Percentiles rank a stretch among this genome's conserved stretches.
Evolutionary conservation across 2,797 vertebrate genomes (phyloP).

Genomic region (Pantherophis vulpinus): DNA sequence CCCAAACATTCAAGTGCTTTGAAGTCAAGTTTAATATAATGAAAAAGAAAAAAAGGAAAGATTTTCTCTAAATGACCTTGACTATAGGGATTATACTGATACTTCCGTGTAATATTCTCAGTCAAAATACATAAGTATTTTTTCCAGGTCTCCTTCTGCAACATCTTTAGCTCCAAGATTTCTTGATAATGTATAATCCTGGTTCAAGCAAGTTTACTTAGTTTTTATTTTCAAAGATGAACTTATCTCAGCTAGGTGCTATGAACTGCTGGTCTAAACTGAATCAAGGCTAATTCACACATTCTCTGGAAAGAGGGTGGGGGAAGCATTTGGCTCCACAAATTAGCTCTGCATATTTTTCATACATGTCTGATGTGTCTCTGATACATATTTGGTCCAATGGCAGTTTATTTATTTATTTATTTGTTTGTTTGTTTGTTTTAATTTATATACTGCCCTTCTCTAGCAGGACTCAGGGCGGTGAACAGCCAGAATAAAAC

Average conservation of each 20-base stretch:
- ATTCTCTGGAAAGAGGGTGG: rapidly evolving
- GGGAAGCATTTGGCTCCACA: neutral
- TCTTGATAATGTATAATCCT: neutral
- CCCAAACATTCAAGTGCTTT: neutral
- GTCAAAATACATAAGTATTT: neutral
- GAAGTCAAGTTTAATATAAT: neutral
- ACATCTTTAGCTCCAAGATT: neutral
- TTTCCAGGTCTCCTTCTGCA: neutral
- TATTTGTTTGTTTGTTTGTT: too few species aligned
- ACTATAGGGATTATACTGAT: neutral
- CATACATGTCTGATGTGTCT: neutral
- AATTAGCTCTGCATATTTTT: neutral
- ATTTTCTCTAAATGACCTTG: neutral
- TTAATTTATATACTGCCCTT: too few species aligned
- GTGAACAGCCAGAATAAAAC: too few species aligned
- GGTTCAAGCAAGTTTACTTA: neutral
- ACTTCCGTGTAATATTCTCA: neutral
- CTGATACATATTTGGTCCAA: neutral
- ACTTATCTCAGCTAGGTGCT: neutral
- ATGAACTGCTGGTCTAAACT: neutral
- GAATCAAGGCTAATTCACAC: neutral
- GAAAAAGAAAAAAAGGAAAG: neutral
- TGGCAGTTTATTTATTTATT: neutral
- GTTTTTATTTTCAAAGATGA: neutral
- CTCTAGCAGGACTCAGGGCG: too few species aligned